Evolutionary conservation across 2,113 vertebrate species (phyloP).

Genomic region (Antechinus stuartii): DNA sequence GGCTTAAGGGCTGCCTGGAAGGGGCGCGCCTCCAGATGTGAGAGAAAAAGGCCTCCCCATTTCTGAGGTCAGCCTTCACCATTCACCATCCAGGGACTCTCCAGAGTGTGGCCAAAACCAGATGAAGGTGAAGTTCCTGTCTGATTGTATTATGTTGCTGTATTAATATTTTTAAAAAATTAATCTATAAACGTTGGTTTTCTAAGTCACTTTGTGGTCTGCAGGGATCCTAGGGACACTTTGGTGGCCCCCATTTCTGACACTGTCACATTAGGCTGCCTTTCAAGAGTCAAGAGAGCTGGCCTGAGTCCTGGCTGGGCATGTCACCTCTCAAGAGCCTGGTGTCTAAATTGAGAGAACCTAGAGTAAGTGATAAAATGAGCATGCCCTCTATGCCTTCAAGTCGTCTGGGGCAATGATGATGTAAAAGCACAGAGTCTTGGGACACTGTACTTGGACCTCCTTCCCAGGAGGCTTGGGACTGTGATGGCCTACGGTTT

Average conservation of each 20-base stretch:
- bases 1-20: neutral
- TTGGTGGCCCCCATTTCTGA: neutral
- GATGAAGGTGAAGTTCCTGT: neutral
- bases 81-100: neutral
- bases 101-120: neutral
- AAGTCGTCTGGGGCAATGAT: neutral
- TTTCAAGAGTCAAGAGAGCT: neutral
- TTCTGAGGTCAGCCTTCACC: neutral
- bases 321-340: neutral
- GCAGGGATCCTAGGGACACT: neutral
- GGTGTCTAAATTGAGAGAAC: neutral
- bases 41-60: neutral
- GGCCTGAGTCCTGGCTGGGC: neutral
- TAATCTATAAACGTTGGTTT: neutral
- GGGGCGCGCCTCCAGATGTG: neutral
- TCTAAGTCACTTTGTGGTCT: neutral
- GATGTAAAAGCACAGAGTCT: neutral
- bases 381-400: neutral
- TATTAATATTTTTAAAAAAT: neutral
- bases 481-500: neutral
- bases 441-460: neutral
- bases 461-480: neutral
- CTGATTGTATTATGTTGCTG: neutral
- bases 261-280: neutral
- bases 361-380: neutral